phyloP scores from a whole-genome alignment of 2,113 vertebrate species.

The Psittacula cyanocephala region DNA sequence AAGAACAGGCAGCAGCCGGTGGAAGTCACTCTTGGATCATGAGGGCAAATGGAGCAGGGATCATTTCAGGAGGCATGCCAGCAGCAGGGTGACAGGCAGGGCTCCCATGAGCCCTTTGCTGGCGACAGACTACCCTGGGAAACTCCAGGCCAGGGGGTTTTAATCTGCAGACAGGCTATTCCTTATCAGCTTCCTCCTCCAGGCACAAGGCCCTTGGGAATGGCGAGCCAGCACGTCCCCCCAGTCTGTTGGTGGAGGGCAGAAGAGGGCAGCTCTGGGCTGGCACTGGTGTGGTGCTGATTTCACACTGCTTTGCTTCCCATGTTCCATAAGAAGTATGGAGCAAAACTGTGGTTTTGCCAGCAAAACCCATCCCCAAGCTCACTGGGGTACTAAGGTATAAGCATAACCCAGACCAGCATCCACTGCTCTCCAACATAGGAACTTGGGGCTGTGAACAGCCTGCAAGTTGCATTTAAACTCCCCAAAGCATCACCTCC shows the following conservation, averaged over 20 bases:
- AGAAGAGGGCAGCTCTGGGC: background rate
- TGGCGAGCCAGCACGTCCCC: background rate
- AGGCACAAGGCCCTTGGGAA: background rate
- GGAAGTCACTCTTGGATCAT: background rate
- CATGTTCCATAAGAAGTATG: background rate
- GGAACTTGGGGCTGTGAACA: rapidly evolving
- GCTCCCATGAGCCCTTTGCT: background rate
- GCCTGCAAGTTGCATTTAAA: background rate
- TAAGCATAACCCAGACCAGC: background rate
- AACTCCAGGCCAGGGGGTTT: background rate
- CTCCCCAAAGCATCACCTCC: background rate
- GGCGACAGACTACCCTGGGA: background rate
- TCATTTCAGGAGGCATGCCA: background rate
- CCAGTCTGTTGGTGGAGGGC: background rate
- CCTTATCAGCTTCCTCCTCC: background rate
- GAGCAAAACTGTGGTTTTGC: background rate
- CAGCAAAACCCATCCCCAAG: background rate
- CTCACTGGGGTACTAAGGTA: background rate
- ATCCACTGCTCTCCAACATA: rapidly evolving
- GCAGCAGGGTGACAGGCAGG: background rate
- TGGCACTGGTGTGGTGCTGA: rapidly evolving
- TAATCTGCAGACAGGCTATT: slow-evolving; percentile 1
- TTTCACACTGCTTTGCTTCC: background rate
- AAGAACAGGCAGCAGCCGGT: background rate
- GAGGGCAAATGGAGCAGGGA: background rate